A percentile compares a stretch with the other conserved stretches of the same genome.
Evolutionary conservation across 1,140 invertebrate species (phyloP).

Genomic region (Telenomus remus): DNA sequence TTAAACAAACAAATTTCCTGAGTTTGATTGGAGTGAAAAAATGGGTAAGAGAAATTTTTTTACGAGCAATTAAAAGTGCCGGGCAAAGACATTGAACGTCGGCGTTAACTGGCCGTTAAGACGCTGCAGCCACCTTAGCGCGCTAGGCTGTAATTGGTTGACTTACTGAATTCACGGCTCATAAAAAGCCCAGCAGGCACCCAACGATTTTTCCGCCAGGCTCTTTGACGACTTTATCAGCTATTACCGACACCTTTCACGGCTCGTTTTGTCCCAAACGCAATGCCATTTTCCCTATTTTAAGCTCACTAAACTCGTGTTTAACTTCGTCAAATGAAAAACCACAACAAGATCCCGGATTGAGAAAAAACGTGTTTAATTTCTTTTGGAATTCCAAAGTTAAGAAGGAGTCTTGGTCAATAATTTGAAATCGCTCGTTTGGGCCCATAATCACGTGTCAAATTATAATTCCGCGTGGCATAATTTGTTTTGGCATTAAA

Average conservation of each 20-base stretch:
- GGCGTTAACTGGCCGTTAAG: constrained; percentile 71
- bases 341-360: no score
- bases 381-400: no score
- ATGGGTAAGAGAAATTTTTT: constrained; percentile 41
- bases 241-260: constrained; percentile 53
- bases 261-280: constrained; percentile 46
- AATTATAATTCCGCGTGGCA: constrained; percentile 20
- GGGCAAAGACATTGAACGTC: constrained; percentile 68
- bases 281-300: constrained; percentile 35
- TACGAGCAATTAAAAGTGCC: constrained; percentile 68
- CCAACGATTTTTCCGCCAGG: constrained; percentile 60
- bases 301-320: neutral
- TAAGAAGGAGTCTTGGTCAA: no score
- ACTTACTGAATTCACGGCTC: constrained; percentile 67
- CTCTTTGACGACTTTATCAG: constrained; percentile 53
- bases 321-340: no score
- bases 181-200: constrained; percentile 67
- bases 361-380: no score
- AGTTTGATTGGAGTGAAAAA: constrained; percentile 24
- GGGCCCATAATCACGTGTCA: constrained; percentile 7
- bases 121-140: constrained; percentile 66
- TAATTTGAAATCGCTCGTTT: no score
- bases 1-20: constrained; percentile 12
- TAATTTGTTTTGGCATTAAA: constrained; percentile 28
- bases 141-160: constrained; percentile 70